A percentile compares a stretch with the other conserved stretches of the same genome.
phyloP scores from a whole-genome alignment of 2,797 vertebrate genomes.

The Anableps anableps region DNA sequence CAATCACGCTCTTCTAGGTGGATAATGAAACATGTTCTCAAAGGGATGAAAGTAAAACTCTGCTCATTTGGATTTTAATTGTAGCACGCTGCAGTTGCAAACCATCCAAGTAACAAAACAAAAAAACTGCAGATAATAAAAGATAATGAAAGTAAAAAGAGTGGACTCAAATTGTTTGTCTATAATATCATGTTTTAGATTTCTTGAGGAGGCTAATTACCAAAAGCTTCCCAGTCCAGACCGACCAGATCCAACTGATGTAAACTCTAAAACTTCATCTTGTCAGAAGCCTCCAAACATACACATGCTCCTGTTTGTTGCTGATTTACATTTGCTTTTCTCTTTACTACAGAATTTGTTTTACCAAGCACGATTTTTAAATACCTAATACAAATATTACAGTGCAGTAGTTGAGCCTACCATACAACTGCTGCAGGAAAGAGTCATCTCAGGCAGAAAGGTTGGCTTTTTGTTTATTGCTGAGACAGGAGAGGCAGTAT shows the following conservation, averaged over 20 bases:
- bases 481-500: slow-evolving; percentile 17
- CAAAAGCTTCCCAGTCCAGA: not conserved
- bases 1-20: not conserved
- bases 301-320: not conserved
- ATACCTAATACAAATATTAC: not conserved
- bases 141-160: too few species aligned
- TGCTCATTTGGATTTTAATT: not conserved
- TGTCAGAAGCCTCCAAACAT: not conserved
- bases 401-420: not conserved
- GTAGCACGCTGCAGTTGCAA: not conserved
- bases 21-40: not conserved
- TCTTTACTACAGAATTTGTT: not conserved
- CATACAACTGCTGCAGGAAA: slow-evolving; percentile 18
- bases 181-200: not conserved
- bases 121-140: not conserved
- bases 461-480: slow-evolving; percentile 30
- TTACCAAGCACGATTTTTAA: not conserved
- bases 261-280: not conserved
- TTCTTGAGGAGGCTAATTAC: not conserved
- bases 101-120: not conserved
- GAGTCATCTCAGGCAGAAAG: slow-evolving; percentile 20
- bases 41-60: not conserved
- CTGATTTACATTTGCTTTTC: not conserved
- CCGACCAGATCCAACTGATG: not conserved
- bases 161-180: not conserved